Evolutionary conservation across 2,888 invertebrate species (phyloP).

Genomic region (Mesorhabditis sp.): DNA sequence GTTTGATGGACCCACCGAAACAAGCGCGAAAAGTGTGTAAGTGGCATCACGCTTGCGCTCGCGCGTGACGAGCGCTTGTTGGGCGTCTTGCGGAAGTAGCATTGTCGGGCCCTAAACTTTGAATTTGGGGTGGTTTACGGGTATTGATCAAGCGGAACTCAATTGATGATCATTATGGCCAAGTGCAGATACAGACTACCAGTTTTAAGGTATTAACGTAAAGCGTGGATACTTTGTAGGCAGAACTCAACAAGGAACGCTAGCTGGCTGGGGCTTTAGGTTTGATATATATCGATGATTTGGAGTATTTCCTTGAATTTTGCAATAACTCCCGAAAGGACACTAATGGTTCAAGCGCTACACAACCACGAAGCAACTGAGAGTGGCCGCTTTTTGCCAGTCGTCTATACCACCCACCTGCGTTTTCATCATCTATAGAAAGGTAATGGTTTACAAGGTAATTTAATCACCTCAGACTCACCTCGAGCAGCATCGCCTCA

Average conservation of each 20-base stretch:
- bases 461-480: conserved; percentile 9
- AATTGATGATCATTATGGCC: no score
- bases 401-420: background rate
- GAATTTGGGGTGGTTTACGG: no score
- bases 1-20: conserved; percentile 14
- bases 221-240: no score
- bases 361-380: conserved; percentile 12
- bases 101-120: conserved; percentile 8
- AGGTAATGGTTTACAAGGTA: background rate
- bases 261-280: no score
- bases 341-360: background rate
- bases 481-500: conserved; percentile 28
- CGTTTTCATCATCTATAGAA: conserved; percentile 1
- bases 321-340: no score
- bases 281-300: no score
- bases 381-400: no score
- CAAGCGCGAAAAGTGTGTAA: conserved; percentile 33
- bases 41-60: conserved; percentile 34
- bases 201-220: no score
- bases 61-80: conserved; percentile 27
- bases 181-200: no score
- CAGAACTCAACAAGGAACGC: no score
- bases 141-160: no score
- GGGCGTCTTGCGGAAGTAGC: background rate
- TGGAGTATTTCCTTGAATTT: no score